Conservation (phyloP, 64 coral and sea anemone species). For the Stichodactyla helianthus region DNA sequence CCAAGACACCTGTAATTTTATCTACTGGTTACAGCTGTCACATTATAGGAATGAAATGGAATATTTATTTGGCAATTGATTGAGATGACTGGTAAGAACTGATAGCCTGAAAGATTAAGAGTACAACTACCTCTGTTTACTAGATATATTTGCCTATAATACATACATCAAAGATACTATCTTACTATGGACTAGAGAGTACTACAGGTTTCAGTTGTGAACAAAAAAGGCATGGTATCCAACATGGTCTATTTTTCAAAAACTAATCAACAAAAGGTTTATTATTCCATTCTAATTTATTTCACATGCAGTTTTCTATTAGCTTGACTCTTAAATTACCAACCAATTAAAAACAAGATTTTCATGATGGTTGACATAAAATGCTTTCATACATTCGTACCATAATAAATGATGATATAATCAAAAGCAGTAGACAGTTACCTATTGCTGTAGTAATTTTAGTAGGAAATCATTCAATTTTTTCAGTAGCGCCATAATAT, state of each 20-base stretch:
- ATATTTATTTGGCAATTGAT: neutral
- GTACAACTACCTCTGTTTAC: neutral
- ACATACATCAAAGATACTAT: neutral
- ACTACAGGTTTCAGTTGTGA: too few relatives aligned
- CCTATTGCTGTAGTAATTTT: too few relatives aligned
- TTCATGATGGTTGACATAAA: neutral
- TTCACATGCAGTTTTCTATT: neutral
- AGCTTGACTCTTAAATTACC: neutral
- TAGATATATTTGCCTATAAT: neutral
- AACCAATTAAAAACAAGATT: too few relatives aligned
- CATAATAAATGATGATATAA: too few relatives aligned
- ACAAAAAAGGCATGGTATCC: too few relatives aligned
- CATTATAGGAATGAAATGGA: neutral
- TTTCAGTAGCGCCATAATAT: too few relatives aligned
- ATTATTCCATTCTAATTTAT: neutral
- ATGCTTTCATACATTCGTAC: neutral
- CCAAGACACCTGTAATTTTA: neutral
- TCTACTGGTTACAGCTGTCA: neutral
- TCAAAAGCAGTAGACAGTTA: too few relatives aligned
- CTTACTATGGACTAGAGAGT: too few relatives aligned
- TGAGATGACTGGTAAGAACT: neutral
- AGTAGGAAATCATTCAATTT: too few relatives aligned
- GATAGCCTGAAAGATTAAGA: neutral
- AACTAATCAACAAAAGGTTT: neutral
- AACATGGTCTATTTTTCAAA: neutral